These are phyloP conservation scores for Graphium colonna DNA, from an alignment of 2,888 invertebrate genomes.

Conservation along the genomic window DNA sequence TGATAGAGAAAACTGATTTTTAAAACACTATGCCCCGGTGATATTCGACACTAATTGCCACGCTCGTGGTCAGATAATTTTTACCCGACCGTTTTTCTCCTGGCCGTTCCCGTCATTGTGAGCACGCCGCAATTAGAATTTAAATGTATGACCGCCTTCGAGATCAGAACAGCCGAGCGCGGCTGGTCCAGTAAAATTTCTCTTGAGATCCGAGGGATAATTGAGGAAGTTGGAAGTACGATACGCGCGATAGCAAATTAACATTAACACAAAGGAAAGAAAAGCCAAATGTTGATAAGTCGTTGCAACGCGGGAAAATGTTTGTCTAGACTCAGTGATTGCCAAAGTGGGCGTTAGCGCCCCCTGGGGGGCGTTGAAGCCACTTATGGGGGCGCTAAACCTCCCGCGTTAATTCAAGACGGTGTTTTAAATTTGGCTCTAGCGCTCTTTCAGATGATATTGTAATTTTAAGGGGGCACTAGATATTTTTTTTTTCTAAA, in stretches of 20 bases:
- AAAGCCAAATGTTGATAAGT: slow-evolving; percentile 2
- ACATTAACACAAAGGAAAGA: not conserved
- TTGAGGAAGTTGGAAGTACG: slow-evolving; percentile 6
- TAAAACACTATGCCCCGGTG: not conserved
- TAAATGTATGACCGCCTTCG: slow-evolving; percentile 1
- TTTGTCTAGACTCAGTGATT: not conserved
- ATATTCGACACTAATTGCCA: not conserved
- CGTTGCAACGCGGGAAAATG: not conserved
- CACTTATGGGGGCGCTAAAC: no score
- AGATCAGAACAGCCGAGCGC: slow-evolving; percentile 1
- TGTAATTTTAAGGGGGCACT: no score
- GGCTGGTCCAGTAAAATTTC: slow-evolving; percentile 2
- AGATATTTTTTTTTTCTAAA: no score
- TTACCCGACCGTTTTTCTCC: slow-evolving; percentile 1
- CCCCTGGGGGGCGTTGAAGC: no score
- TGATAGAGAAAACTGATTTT: no score
- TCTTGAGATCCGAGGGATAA: slow-evolving; percentile 7
- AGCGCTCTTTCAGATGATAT: no score
- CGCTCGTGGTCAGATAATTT: not conserved
- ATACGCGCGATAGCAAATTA: slow-evolving; percentile 4
- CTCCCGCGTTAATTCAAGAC: no score
- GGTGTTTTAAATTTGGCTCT: no score
- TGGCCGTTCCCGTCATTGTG: not conserved
- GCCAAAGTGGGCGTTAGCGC: no score
- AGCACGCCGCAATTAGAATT: slow-evolving; percentile 1